Evolutionary conservation across 2,888 invertebrate species (phyloP).

Genomic region (Himalopsyche japonica): DNA sequence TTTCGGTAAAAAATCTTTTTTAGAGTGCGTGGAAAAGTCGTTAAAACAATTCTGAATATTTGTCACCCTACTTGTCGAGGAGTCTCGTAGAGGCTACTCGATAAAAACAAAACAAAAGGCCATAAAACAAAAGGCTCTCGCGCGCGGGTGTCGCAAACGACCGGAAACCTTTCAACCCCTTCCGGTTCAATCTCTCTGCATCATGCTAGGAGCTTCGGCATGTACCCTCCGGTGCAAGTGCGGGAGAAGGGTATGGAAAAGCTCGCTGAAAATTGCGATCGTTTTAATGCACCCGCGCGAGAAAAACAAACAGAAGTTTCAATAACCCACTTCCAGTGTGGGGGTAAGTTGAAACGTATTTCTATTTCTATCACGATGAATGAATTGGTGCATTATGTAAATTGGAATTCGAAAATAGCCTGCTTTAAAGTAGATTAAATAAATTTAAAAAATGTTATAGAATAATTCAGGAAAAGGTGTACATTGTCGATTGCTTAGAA

Average conservation of each 20-base stretch:
- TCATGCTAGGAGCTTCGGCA: background rate
- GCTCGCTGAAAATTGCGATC: background rate
- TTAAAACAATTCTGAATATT: background rate
- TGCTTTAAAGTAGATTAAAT: background rate
- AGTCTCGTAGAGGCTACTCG: background rate
- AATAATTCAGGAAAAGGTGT: no score
- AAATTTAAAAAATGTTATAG: no score
- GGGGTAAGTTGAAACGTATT: background rate
- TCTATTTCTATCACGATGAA: background rate
- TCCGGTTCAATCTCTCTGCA: background rate
- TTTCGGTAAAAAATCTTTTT: no score
- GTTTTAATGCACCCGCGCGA: background rate
- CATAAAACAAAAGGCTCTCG: conserved; percentile 16
- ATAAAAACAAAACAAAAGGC: conserved; percentile 14
- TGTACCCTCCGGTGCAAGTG: background rate
- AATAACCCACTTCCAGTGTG: background rate
- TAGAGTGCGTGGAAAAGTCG: no score
- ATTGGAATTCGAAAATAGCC: background rate
- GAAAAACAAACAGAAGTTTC: background rate
- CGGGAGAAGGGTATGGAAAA: background rate
- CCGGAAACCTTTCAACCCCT: conserved; percentile 38
- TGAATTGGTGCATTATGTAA: background rate
- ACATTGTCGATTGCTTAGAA: no score
- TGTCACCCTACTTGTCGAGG: background rate
- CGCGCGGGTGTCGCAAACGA: conserved; percentile 28